Base-by-base conservation (phyloP, 2,888 invertebrate species). In the Nymphalis urticae region DNA sequence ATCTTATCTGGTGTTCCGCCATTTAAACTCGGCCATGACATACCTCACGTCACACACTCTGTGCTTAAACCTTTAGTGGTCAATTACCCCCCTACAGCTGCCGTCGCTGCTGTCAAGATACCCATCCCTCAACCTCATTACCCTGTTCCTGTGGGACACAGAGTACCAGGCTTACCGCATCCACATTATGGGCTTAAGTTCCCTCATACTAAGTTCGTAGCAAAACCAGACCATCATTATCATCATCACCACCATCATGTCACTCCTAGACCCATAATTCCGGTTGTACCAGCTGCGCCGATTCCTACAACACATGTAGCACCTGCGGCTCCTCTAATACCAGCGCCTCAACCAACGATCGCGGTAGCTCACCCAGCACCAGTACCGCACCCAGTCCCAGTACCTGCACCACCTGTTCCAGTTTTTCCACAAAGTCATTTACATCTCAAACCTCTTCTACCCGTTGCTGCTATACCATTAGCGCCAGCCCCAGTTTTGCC, bases 211-310 rank as follows among this genome's bases (percentile, higher is more conserved):
- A 88, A 88, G 75, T 81, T 82, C 19, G 76, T 85, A 0, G 82
- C 85, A 0, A 85, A 85, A 62, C 85, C 89, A 0, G 89, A 87
- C 69, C 86, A 87, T 50, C 87, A 91, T 72, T 91, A 84, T 71
- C 90, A 92, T 71, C 92, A 92, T 72, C 92, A 92, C 66, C 92
- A 92, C 71, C 91, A 92, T 64, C 91, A 92, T 64, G 80, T 90
- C 1, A 79, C 84, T 2, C 87, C 90, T 19, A 84, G 82, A 50
- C 91, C 92, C 0, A 72, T 85, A 0, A 74, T 89, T 1, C 90
- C 89, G 1, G 80, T 89, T 74, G 54, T 72, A 5, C 75, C 75
- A 13, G 73, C 76, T 16, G 69, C 68, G 0, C 76, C 76, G 0
- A 65, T 75, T 2, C 75, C 76, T 36, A 68, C 71, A 6, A 68